Base-by-base conservation (phyloP, 2,888 invertebrate genomes). In the Sceliomorpha sp. region DNA sequence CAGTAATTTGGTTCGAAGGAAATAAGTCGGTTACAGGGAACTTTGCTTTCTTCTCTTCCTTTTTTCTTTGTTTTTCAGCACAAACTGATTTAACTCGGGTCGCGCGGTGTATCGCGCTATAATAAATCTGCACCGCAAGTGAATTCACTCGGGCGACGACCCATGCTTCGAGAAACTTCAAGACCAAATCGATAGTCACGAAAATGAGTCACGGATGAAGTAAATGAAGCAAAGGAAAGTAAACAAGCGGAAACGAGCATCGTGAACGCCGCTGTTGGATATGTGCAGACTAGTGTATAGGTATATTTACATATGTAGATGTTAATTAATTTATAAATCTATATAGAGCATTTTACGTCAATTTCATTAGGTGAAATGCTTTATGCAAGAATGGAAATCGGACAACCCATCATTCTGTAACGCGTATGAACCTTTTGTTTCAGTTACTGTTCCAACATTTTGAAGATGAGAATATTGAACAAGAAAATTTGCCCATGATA, bases 221-320 rank as follows among this genome's bases (percentile, higher is more conserved):
- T 73, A 78, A 78, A 79, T 76, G 77, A 80, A 78, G 70, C 75
- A 55, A 36, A 51, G 59, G 59, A 73, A 70, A 64, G 75, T 77
- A 79, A 77, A 80, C 74, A 78, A 63, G 50, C 68, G 69, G 63
- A 73, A 75, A 72, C 63, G 62, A 71, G 72, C 56, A 53, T 64
- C 48, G 27, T 27, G 48, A 32, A 40, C 48, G 59, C 36, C 51
- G 50, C 31, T 24, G 29, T 42, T 27, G 20, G 20, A 29, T 32
- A 24, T 6, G 24, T 17, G 36, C 14, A 39, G 24, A 36, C 26
- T 32, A 6, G 10, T 8, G 9, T 8, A 14, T 24, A 14, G 26
- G 12, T 26, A 29, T 40, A n/a, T 53, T 31, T 15, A 32, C 29
- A 20, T 39, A 29, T n/a, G 9, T 14, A 34, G 9, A n/a, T 2